phyloP scores from a whole-genome alignment of 1,140 invertebrate species.

The Micrasema minimum region DNA sequence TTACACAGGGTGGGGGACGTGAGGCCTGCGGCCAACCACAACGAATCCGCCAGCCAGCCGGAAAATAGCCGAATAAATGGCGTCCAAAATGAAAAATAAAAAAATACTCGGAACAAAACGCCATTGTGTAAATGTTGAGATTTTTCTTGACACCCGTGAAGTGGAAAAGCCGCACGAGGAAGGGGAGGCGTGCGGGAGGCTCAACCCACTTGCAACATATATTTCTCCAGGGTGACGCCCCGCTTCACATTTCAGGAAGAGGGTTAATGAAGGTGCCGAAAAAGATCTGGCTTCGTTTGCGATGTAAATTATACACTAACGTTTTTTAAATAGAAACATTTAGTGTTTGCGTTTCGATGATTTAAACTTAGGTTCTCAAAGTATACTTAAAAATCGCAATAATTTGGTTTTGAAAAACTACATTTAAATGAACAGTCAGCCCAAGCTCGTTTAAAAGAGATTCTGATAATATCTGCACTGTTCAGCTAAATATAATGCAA shows the following conservation, averaged over 20 bases:
- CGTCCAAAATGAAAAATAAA: constrained; percentile 23
- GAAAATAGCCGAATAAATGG: constrained; percentile 34
- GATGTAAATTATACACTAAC: constrained; percentile 12
- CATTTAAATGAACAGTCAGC: too few species aligned
- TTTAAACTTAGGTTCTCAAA: too few species aligned
- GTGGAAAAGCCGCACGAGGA: constrained; percentile 20
- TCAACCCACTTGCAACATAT: not conserved
- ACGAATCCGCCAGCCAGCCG: constrained; percentile 4
- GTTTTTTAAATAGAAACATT: too few species aligned
- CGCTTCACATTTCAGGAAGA: constrained; percentile 4
- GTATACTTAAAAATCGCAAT: too few species aligned
- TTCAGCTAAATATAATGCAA: too few species aligned
- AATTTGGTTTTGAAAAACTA: too few species aligned
- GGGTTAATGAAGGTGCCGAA: constrained; percentile 28
- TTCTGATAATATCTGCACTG: too few species aligned
- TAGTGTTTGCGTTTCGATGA: too few species aligned
- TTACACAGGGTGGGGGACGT: constrained; percentile 30
- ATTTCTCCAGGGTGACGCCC: not conserved
- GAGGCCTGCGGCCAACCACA: constrained; percentile 16
- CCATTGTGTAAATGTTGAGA: constrained; percentile 37
- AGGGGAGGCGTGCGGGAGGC: not conserved
- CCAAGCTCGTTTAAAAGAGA: too few species aligned
- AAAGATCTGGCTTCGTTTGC: constrained; percentile 17
- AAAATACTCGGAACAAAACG: constrained; percentile 33
- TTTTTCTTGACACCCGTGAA: constrained; percentile 37